A percentile compares a stretch with the other conserved stretches of the same genome.
phyloP scores from a whole-genome alignment of 2,797 vertebrate species.

The Enteromius anoplus region DNA sequence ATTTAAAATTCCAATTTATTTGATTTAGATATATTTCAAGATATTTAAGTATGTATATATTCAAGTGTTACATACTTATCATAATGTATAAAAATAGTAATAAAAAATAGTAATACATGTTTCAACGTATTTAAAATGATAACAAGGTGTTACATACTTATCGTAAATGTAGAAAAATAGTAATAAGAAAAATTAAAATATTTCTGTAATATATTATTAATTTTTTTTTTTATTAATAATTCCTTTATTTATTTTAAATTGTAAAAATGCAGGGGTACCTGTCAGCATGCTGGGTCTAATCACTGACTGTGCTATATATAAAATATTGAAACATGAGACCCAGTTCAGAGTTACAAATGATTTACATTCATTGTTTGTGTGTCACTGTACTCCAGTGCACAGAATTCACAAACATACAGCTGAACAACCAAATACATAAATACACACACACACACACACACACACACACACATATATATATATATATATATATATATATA shows the following conservation, averaged over 20 bases:
- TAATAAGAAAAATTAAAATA: too few species aligned
- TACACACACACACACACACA: too few species aligned
- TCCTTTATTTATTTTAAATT: background rate
- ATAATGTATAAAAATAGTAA: background rate
- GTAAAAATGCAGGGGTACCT: background rate
- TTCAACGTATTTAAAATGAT: too few species aligned
- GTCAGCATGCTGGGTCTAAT: background rate
- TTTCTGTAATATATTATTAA: background rate
- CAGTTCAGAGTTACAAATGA: background rate
- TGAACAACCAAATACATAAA: background rate
- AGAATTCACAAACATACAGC: slow-evolving; percentile 11
- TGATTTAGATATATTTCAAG: background rate
- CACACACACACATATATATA: too few species aligned
- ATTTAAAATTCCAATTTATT: background rate
- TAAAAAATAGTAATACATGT: too few species aligned
- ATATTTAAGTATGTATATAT: background rate
- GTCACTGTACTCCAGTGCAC: slow-evolving; percentile 5
- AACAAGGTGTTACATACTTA: too few species aligned
- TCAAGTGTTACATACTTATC: background rate
- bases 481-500: too few species aligned
- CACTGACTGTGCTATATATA: background rate
- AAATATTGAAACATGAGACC: background rate
- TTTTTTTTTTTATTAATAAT: background rate
- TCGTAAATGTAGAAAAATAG: too few species aligned
- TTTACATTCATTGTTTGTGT: background rate